Evolutionary conservation across 2,888 invertebrate genomes (phyloP), one percentile per base, ranked within the genome.

Genomic region (Xestia rhomboidea): DNA sequence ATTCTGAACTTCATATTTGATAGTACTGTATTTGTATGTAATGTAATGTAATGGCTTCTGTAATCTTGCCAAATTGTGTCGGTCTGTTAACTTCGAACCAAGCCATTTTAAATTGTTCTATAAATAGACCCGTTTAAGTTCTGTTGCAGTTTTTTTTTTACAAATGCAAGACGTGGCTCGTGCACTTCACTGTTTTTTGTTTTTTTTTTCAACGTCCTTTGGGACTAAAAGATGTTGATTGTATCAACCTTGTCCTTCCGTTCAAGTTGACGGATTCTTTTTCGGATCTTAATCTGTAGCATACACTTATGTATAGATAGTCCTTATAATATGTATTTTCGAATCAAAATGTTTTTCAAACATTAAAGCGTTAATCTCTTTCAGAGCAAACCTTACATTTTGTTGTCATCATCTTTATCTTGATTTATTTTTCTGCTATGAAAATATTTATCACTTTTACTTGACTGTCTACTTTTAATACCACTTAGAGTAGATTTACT

Each of bases 401-500:
- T 72, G 54, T 46, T 68, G n/a, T n/a, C n/a, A 51, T 57, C 62
- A 44, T 62, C 67, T 57, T 10, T 4, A 77, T 77, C 63, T 70
- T 70, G n/a, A 57, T 24, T 44, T 18, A 34, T 72, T 74, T 76
- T 63, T 68, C n/a, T 64, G 70, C 21, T 57, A 46, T 69, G 54
- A 60, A 77, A 77, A 81, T 77, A 54, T 75, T 75, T 38, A 62
- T 51, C 57, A 73, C 84, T 86, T 84, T 84, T 86, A 73, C 80
- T 68, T 38, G 24, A 75, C 34, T 73, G 11, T 49, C 71, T 11
- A 69, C 41, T 70, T 78, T 75, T 49, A 34, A 75, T 44, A 38
- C 63, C 30, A 60, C 10, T 74, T 62, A 73, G 66, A 38, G 51
- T 41, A 11, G 34, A 74, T 81, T 78, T 66, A 75, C n/a, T 68